These are phyloP conservation scores for Prunella strophiata DNA, from an alignment of 2,797 vertebrate species.

Conservation along the genomic window DNA sequence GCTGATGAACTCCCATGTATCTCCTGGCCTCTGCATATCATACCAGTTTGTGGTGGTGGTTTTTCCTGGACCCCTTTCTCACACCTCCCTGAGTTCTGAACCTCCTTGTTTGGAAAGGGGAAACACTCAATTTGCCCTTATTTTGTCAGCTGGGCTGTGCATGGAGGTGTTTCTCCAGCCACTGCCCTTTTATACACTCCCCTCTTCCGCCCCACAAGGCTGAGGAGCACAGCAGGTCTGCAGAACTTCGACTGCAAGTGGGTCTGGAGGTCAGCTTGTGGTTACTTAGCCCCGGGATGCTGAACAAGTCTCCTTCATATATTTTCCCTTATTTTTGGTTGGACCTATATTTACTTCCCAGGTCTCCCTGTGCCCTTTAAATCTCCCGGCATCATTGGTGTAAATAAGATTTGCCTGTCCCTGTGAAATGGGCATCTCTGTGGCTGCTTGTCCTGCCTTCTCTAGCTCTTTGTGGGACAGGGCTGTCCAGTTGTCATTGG, in stretches of 20 bases:
- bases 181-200: not conserved
- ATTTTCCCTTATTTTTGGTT: not conserved
- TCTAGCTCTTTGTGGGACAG: not conserved
- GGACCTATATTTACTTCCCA: not conserved
- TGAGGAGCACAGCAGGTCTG: slow-evolving; percentile 33
- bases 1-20: not conserved
- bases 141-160: not conserved
- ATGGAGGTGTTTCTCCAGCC: not conserved
- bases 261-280: not conserved
- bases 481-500: not conserved
- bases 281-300: not conserved
- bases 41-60: not conserved
- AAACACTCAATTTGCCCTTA: not conserved
- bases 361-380: not conserved
- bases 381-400: not conserved
- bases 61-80: not conserved
- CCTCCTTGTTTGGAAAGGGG: not conserved
- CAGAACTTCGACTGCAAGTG: not conserved
- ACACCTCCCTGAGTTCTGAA: not conserved
- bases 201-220: not conserved
- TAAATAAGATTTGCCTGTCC: not conserved
- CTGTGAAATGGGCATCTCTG: not conserved
- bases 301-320: not conserved
- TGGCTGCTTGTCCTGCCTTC: not conserved
- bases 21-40: not conserved